These are phyloP conservation scores for Gopherus evgoodei DNA, from an alignment of 2,113 vertebrate species.

Conservation along the genomic window DNA sequence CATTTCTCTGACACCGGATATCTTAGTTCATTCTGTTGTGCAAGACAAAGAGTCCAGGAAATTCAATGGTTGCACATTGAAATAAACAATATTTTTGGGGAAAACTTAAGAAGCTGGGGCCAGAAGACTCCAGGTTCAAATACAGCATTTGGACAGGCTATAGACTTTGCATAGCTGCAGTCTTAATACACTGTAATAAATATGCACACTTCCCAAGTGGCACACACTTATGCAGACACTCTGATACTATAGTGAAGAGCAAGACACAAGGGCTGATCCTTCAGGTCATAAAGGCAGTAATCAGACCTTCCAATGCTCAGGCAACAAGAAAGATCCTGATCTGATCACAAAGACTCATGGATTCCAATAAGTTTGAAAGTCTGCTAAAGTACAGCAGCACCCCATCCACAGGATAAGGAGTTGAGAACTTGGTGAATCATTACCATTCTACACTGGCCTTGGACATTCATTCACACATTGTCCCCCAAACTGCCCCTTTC, in stretches of 20 bases:
- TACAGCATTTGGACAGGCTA: background rate
- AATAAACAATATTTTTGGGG: background rate
- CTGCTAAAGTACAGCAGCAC: too few relatives aligned
- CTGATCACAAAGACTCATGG: too few relatives aligned
- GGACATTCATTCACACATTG: too few relatives aligned
- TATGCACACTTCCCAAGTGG: background rate
- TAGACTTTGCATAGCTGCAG: background rate
- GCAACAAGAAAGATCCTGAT: too few relatives aligned
- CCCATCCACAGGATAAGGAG: too few relatives aligned
- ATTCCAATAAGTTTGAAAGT: too few relatives aligned
- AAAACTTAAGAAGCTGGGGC: background rate
- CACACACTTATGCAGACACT: background rate
- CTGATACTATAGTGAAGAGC: background rate
- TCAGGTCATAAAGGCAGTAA: too few relatives aligned
- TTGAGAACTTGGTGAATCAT: too few relatives aligned
- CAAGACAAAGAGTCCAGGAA: background rate
- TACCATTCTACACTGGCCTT: too few relatives aligned
- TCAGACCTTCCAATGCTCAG: too few relatives aligned
- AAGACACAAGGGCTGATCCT: too few relatives aligned
- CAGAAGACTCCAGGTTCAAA: background rate
- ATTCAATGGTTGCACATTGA: background rate
- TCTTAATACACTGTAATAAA: background rate
- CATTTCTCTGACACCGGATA: background rate
- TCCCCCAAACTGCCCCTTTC: too few relatives aligned
- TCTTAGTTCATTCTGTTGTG: background rate